phyloP scores from a whole-genome alignment of 2,888 invertebrate species.

The Cosmopolites sordidus region DNA sequence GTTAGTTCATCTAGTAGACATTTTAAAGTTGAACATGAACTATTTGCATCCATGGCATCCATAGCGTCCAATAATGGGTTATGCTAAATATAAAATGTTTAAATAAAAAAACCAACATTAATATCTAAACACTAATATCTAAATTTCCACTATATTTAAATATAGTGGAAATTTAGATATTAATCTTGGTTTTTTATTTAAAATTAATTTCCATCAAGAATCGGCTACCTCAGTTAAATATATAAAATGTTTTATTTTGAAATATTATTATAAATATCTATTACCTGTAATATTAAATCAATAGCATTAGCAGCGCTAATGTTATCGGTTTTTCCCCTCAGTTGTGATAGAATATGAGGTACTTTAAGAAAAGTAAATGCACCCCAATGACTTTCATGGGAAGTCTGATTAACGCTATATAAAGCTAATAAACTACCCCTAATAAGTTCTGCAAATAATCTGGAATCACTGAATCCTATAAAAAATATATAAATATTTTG shows the following conservation, averaged over 20 bases:
- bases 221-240: too few species aligned
- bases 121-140: too few species aligned
- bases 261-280: not conserved
- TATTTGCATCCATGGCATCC: conserved; percentile 76
- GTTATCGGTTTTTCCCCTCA: conserved; percentile 37
- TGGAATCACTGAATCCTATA: conserved; percentile 63
- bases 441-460: conserved; percentile 84
- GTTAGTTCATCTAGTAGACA: conserved; percentile 77
- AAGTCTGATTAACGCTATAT: conserved; percentile 77
- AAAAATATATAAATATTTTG: not conserved
- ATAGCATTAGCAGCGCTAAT: conserved; percentile 68
- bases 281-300: conserved; percentile 71
- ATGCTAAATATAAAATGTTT: conserved; percentile 45
- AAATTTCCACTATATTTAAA: too few species aligned
- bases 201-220: too few species aligned
- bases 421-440: conserved; percentile 86
- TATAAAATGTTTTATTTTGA: too few species aligned
- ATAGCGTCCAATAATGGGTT: conserved; percentile 70
- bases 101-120: too few species aligned
- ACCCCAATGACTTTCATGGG: conserved; percentile 87
- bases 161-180: too few species aligned
- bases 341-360: conserved; percentile 65
- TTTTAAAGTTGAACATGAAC: conserved; percentile 82
- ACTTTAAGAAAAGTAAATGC: conserved; percentile 92
- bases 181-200: too few species aligned